These are phyloP conservation scores for Protophormia terraenovae DNA, from an alignment of 2,888 invertebrate species.

Conservation along the genomic window DNA sequence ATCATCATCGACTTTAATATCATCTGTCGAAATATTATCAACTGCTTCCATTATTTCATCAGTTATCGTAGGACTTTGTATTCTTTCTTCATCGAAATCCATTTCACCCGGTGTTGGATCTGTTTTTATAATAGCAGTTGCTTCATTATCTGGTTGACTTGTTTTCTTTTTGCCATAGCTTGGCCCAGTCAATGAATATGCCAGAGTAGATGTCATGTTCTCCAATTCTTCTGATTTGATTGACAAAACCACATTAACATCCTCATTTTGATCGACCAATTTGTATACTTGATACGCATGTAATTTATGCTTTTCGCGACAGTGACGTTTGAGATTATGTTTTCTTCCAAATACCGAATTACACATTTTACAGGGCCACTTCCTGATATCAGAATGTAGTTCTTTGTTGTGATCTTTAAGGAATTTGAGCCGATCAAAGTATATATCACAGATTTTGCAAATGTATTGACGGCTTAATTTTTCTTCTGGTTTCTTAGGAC, in stretches of 20 bases:
- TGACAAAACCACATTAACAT: neutral
- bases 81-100: constrained; percentile 1
- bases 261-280: constrained; percentile 21
- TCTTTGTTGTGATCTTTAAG: constrained; percentile 17
- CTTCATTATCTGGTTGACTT: neutral
- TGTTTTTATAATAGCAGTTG: neutral
- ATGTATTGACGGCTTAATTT: neutral
- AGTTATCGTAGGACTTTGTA: neutral
- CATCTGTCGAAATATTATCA: neutral
- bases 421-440: neutral
- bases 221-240: neutral
- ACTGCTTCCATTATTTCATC: constrained; percentile 27
- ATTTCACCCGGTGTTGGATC: neutral
- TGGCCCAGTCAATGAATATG: neutral
- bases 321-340: constrained; percentile 33
- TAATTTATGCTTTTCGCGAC: constrained; percentile 31
- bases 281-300: constrained; percentile 3
- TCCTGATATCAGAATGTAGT: constrained; percentile 8
- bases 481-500: neutral
- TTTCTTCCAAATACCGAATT: neutral
- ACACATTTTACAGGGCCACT: constrained; percentile 36
- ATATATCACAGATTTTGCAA: constrained; percentile 17
- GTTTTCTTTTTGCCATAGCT: neutral
- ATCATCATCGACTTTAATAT: constrained; percentile 48
- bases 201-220: neutral